phyloP scores from a whole-genome alignment of 2,113 vertebrate genomes.

The Columbina picui region DNA sequence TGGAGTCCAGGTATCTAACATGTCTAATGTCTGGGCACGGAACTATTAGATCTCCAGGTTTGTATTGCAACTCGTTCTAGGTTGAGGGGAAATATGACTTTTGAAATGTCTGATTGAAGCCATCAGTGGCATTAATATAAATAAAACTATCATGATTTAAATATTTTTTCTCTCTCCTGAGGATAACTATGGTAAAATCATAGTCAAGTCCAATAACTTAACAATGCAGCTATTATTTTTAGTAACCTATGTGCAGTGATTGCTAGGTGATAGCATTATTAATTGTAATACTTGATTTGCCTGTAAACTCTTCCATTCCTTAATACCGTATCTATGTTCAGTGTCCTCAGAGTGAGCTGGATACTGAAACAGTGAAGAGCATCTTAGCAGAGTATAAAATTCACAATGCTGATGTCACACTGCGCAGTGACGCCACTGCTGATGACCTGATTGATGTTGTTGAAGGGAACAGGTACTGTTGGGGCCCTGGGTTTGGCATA shows the following conservation, averaged over 20 bases:
- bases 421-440: slow-evolving; percentile 92
- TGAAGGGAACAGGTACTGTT: slow-evolving; percentile 92
- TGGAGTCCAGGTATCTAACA: rapidly evolving
- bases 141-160: background rate
- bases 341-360: slow-evolving; percentile 93
- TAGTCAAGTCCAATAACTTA: background rate
- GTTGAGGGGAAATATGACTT: background rate
- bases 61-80: background rate
- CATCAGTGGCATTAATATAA: background rate
- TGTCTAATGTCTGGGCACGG: background rate
- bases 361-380: slow-evolving; percentile 93
- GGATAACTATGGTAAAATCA: background rate
- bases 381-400: slow-evolving; percentile 98
- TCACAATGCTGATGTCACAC: slow-evolving; percentile 94
- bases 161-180: background rate
- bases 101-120: background rate
- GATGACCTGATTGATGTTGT: slow-evolving; percentile 98
- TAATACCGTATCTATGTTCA: slow-evolving; percentile 6
- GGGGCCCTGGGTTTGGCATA: background rate
- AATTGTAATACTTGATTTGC: background rate
- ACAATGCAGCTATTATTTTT: background rate
- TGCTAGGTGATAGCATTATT: background rate
- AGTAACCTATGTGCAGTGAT: background rate
- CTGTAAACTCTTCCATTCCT: background rate
- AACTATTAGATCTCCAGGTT: rapidly evolving